Evolutionary conservation across 2,113 vertebrate species (phyloP), one percentile per base, ranked within the genome.

Genomic region (Progne subis): DNA sequence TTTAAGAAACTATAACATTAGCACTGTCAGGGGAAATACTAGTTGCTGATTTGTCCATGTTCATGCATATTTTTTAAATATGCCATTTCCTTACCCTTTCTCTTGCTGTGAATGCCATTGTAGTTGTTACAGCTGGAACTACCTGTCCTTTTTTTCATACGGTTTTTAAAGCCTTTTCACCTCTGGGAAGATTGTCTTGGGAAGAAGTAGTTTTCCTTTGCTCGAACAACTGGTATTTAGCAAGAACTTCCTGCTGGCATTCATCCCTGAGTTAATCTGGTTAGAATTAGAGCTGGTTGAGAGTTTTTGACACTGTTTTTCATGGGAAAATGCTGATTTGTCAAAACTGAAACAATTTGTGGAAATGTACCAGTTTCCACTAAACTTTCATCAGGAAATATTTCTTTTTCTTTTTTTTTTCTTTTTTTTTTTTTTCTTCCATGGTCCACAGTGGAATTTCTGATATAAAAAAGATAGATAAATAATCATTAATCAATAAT

Each of bases 291-390:
- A 90, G 46, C 34, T 75, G 60, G 32, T 90, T 86, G 68, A 97
- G 95, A 92, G 76, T 39, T 78, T 88, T 94, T 95, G 94, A 96
- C 88, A 64, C 82, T 93, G 88, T 78, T 97, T 93, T 94, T 95
- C 95, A 84, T 97, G 94, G 95, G 96, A 97, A 94, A 97, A 96
- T 94, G 96, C 96, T 95, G 95, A 94, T 96, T 92, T 90, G 72
- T 96, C 91, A 95, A 94, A 97, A 96, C 92, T 60, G 82, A 93
- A 95, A 97, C 96, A 96, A 97, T 97, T 96, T 92, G 92, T 94
- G 96, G 95, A 97, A 97, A 96, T 78, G 86, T 94, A 95, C 92
- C 60, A 70, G 68, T 94, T 96, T 97, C 92, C 82, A 96, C 86
- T 67, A 82, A 86, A 93, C 82, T 88, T 96, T 94, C 88, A 70